A percentile compares a stretch with the other conserved stretches of the same genome.
Conservation (phyloP, 2,797 vertebrate species). For the Eremophila alpestris region DNA sequence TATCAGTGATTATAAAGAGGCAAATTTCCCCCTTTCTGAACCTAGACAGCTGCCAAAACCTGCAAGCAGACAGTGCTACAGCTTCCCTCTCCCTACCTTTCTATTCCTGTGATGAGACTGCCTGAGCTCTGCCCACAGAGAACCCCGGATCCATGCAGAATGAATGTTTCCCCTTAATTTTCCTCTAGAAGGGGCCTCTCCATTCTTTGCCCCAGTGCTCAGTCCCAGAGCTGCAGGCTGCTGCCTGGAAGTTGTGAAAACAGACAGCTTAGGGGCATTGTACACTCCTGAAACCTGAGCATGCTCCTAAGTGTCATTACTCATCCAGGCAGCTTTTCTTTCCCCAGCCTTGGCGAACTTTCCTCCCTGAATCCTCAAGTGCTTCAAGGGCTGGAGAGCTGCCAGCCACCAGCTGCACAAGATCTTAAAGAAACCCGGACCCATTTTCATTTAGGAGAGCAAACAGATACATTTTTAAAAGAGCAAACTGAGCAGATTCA, state of each 20-base stretch:
- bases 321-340: conserved; percentile 62
- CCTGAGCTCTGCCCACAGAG: background rate
- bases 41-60: background rate
- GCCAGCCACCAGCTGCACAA: conserved; percentile 68
- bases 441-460: conserved; percentile 4
- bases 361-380: conserved; percentile 58
- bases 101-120: background rate
- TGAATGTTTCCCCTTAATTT: background rate
- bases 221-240: conserved; percentile 32
- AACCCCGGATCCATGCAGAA: background rate
- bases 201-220: background rate
- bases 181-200: conserved; percentile 27
- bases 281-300: conserved; percentile 40
- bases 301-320: conserved; percentile 60
- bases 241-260: conserved; percentile 68
- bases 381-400: conserved; percentile 60
- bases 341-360: conserved; percentile 32
- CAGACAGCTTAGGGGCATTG: conserved; percentile 58
- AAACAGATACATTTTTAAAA: background rate
- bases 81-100: background rate
- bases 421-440: conserved; percentile 31
- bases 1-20: background rate
- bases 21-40: background rate
- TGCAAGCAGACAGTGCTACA: background rate
- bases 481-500: background rate